A percentile compares a stretch with the other conserved stretches of the same genome.
Evolutionary conservation across 2,113 vertebrate species (phyloP).

Genomic region (Cricetomys ansorgei): DNA sequence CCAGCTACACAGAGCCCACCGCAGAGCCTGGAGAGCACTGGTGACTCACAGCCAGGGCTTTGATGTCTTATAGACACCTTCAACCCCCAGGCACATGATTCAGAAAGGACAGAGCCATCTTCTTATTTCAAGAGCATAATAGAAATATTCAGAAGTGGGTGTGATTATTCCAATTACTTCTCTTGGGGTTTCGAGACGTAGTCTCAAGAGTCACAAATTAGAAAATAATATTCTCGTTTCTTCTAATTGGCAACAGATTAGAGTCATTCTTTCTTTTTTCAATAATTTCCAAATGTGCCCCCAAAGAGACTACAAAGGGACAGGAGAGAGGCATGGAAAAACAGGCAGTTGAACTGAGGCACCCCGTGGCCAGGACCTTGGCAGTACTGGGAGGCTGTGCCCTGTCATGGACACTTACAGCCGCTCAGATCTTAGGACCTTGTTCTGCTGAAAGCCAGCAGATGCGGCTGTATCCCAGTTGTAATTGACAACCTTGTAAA

Average conservation of each 20-base stretch:
- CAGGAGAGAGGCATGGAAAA: neutral
- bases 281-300: constrained; percentile 88
- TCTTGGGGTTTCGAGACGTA: constrained; percentile 86
- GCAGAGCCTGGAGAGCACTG: neutral
- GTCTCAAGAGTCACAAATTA: constrained; percentile 86
- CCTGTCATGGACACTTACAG: rapidly evolving
- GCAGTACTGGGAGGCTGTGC: neutral
- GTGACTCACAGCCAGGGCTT: constrained; percentile 55
- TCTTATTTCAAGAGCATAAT: constrained; percentile 76
- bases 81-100: constrained; percentile 50
- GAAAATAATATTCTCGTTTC: constrained; percentile 89
- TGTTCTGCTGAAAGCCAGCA: neutral
- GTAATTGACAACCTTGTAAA: rapidly evolving
- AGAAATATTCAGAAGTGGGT: constrained; percentile 84
- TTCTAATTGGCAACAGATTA: constrained; percentile 89
- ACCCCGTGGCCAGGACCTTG: rapidly evolving
- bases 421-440: neutral
- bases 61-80: constrained; percentile 77
- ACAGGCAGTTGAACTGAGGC: too few species aligned
- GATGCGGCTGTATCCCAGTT: rapidly evolving
- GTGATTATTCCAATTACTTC: constrained; percentile 91
- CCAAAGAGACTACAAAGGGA: constrained; percentile 46
- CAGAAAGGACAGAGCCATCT: constrained; percentile 62
- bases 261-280: constrained; percentile 83
- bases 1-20: constrained; percentile 48